These are phyloP conservation scores for Orgyia antiqua DNA, from an alignment of 2,888 invertebrate genomes.

Conservation along the genomic window DNA sequence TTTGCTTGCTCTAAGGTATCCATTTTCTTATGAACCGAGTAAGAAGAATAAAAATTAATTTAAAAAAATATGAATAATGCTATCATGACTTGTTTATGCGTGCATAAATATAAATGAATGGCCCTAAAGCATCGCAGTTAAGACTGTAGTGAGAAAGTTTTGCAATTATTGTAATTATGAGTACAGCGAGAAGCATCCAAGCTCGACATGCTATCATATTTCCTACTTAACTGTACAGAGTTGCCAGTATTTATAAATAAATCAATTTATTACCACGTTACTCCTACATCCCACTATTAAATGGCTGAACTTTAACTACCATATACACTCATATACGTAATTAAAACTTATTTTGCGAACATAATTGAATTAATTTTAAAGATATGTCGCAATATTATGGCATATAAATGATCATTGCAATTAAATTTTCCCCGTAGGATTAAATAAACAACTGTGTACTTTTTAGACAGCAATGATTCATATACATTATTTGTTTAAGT, in stretches of 20 bases:
- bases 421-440: constrained; percentile 7
- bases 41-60: no score
- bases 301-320: constrained; percentile 31
- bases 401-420: constrained; percentile 13
- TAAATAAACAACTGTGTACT: no score
- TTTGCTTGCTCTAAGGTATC: constrained; percentile 31
- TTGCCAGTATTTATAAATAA: constrained; percentile 61
- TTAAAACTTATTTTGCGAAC: constrained; percentile 19
- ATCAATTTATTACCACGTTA: constrained; percentile 57
- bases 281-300: constrained; percentile 25
- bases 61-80: no score
- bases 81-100: constrained; percentile 49
- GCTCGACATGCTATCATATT: constrained; percentile 59
- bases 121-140: constrained; percentile 52
- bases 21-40: constrained; percentile 28
- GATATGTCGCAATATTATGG: no score
- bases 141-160: constrained; percentile 63
- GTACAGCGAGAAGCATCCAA: constrained; percentile 57
- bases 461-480: no score
- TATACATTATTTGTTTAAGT: no score
- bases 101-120: constrained; percentile 63
- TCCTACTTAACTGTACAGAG: constrained; percentile 65
- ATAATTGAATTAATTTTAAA: constrained; percentile 16
- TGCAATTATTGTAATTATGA: constrained; percentile 73
- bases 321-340: constrained; percentile 22